These are phyloP conservation scores for Neodontobutis hainanensis DNA, from an alignment of 2,113 vertebrate species.

Conservation along the genomic window DNA sequence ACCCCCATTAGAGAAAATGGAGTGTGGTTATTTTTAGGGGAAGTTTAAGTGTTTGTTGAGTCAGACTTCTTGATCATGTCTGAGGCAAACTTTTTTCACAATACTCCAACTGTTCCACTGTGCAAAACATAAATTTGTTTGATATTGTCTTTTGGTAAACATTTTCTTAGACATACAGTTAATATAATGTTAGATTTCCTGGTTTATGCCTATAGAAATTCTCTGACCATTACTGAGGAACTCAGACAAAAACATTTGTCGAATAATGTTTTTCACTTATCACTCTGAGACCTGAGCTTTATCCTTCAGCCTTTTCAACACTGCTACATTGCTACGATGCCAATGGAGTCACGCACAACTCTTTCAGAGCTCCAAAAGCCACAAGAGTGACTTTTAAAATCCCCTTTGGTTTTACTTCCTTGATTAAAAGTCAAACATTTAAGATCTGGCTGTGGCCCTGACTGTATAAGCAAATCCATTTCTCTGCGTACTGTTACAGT, in stretches of 20 bases:
- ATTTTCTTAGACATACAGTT: not conserved
- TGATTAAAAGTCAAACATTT: constrained; percentile 60
- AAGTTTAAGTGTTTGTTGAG: too few species aligned
- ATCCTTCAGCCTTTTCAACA: constrained; percentile 25
- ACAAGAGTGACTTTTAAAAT: constrained; percentile 51
- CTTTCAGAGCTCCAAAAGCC: constrained; percentile 42
- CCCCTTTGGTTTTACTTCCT: constrained; percentile 34
- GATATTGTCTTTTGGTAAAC: too few species aligned
- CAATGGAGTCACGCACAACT: constrained; percentile 18
- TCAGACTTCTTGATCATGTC: too few species aligned
- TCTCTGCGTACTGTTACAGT: constrained; percentile 29
- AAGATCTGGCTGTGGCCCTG: constrained; percentile 40
- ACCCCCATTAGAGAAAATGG: too few species aligned
- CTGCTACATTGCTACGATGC: constrained; percentile 15
- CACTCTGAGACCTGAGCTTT: not conserved
- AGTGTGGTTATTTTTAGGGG: too few species aligned
- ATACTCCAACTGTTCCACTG: too few species aligned
- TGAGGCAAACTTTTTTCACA: too few species aligned
- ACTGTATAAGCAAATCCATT: constrained; percentile 42
- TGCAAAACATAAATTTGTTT: too few species aligned
- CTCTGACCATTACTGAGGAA: not conserved
- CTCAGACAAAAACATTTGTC: too few species aligned
- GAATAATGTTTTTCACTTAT: not conserved
- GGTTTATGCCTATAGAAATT: not conserved
- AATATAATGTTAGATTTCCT: constrained; percentile 2